Evolutionary conservation across 2,797 vertebrate species (phyloP), one percentile per base, ranked within the genome.

Genomic region (Cheirogaleus major): DNA sequence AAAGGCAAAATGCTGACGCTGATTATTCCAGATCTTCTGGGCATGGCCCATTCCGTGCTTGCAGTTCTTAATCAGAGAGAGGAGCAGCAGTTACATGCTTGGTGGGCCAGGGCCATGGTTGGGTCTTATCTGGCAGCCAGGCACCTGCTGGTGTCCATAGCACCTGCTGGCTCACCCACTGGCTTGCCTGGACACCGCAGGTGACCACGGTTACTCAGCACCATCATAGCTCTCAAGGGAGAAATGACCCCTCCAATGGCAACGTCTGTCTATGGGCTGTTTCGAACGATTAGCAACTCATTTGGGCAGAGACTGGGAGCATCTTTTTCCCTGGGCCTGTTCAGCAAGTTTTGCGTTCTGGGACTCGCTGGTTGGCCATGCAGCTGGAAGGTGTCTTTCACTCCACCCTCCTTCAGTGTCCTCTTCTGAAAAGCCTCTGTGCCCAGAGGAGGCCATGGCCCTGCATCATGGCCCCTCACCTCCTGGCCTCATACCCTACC

Each of bases 61-160:
- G 43, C 18, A 48, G 96, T 88, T 93, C 73, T 67, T 97, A 97
- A 97, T 97, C 96, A 96, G 92, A 89, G 35, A 63, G 67, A 67
- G 0, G 2, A 22, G 43, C 2, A 11, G 9, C 17, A 38, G 67
- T 11, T 69, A 69, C 6, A 5, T 35, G 95, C 81, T 0, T 0
- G 89, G 87, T 45, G 89, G 92, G 55, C 92, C 38, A 41, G 67
- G 73, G 70, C 38, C 12, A 2, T 0, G 27, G 55, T 75, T 35
- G 35, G 38, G 48, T 94, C 79, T 69, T 30, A 73, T 81, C 48
- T 35, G 75, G 70, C 65, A 84, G 81, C 35, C 50, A 13, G 83
- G 27, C 76, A 12, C 65, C 55, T 25, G 52, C 52, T 55, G 52
- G 69, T 0, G 1, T 92, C 48, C 17, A 45, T n/a, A 67, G 86